Evolutionary conservation across 2,113 vertebrate genomes (phyloP), one percentile per base, ranked within the genome.

Genomic region (Aythya baeri): DNA sequence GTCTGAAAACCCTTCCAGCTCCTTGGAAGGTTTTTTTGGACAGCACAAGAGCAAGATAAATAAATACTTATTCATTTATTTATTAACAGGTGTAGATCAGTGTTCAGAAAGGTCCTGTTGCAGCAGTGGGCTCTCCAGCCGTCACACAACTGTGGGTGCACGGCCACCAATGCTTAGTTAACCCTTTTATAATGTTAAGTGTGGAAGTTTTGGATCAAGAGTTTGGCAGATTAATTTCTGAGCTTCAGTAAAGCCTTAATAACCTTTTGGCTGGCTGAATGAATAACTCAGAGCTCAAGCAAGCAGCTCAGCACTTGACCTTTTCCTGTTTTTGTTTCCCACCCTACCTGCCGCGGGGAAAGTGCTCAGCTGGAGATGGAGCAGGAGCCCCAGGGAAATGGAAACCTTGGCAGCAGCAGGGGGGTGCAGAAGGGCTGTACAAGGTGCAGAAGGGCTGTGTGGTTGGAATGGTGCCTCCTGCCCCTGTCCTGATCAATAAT

Each of bases 321-420:
- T 92, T 68, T 11, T 50, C 18, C 61, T 90, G 68, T 26, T 74
- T 52, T 50, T 54, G 61, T 72, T 25, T 4, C 49, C 68, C 23
- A 15, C 38, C 14, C 16, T 32, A 86, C 34, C 57, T 67, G 87
- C 38, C 38, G 44, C 11, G 2, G 34, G 43, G 46, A 17, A 50
- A 52, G 44, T 17, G 38, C 26, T 17, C 0, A 0, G 36, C 15
- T 0, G 17, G 63, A 63, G 71, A 23, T 0, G 1, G 57, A 63
- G 31, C 3, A 0, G 16, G 13, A 5, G 23, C 12, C 55, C 26
- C 3, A 0, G 65, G 83, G n/a, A 4, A 29, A 49, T 0, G 10
- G 89, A 77, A 93, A 59, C 22, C 55, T 55, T 43, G 72, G 63
- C 93, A 62, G 89, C 49, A 12, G 13, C 0, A 34, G 66, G n/a